A percentile compares a stretch with the other conserved stretches of the same genome.
Conservation (phyloP, 2,888 invertebrate genomes). For the Erebia aethiops region DNA sequence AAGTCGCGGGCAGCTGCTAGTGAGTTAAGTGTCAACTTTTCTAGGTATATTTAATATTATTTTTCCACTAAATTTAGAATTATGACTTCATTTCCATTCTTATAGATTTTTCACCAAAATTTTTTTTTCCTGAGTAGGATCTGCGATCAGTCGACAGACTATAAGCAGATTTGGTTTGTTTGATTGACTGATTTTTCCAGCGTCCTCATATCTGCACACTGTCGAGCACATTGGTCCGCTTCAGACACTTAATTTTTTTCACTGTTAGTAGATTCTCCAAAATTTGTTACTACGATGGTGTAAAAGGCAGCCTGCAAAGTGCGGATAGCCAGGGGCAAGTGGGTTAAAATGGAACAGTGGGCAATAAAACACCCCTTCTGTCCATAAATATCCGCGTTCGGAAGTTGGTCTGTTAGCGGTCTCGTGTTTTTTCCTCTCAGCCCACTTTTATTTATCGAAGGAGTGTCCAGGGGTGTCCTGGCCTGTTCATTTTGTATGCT, state of each 20-base stretch:
- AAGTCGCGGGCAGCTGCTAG: too few species aligned
- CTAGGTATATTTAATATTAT: too few species aligned
- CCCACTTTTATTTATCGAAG: constrained; percentile 75
- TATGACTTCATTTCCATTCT: neutral
- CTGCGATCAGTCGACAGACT: too few species aligned
- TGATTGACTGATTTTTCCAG: too few species aligned
- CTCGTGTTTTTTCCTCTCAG: constrained; percentile 66
- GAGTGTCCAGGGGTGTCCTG: constrained; percentile 55
- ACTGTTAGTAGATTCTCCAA: too few species aligned
- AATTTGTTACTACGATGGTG: constrained; percentile 46
- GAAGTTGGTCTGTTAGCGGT: constrained; percentile 81
- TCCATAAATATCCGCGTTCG: constrained; percentile 80
- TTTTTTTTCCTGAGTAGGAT: too few species aligned
- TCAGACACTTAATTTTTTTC: too few species aligned
- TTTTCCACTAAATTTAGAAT: too few species aligned
- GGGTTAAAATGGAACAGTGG: constrained; percentile 76
- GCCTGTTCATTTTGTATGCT: constrained; percentile 36
- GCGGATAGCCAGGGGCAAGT: constrained; percentile 78
- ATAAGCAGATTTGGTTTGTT: too few species aligned
- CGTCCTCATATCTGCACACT: too few species aligned
- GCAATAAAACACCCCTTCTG: constrained; percentile 80
- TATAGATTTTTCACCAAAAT: neutral
- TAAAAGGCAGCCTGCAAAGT: constrained; percentile 58
- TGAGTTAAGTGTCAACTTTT: too few species aligned
- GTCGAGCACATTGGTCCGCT: too few species aligned